A percentile compares a stretch with the other conserved stretches of the same genome.
Conservation (phyloP, 2,888 invertebrate genomes). For the Caenorhabditis angaria region DNA sequence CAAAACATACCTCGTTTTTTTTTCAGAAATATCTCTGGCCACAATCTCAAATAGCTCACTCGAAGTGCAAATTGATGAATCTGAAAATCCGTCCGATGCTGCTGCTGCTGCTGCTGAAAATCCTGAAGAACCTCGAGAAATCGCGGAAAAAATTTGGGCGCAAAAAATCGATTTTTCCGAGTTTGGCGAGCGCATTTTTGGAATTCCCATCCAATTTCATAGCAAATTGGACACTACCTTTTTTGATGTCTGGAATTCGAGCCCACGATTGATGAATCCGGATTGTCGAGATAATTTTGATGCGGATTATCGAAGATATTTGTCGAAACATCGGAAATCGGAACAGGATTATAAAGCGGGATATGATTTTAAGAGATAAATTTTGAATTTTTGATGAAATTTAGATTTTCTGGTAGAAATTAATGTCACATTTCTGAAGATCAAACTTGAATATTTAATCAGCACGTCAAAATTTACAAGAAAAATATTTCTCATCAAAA, state of each 20-base stretch:
- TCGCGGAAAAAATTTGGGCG: not conserved
- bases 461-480: too few relatives aligned
- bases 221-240: not conserved
- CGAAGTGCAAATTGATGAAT: not conserved
- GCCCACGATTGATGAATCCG: not conserved
- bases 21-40: not conserved
- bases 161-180: not conserved
- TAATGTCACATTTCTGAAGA: too few relatives aligned
- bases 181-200: not conserved
- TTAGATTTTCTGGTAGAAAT: too few relatives aligned
- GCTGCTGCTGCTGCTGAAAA: not conserved
- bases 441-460: too few relatives aligned
- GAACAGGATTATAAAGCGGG: not conserved
- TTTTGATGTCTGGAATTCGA: not conserved
- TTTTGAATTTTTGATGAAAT: too few relatives aligned
- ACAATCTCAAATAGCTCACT: not conserved
- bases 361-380: not conserved
- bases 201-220: not conserved
- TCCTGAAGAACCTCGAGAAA: not conserved
- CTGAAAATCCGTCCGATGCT: too few relatives aligned
- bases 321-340: not conserved
- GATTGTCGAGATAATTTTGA: not conserved
- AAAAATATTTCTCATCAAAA: too few relatives aligned
- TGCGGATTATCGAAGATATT: not conserved
- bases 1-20: not conserved